Evolutionary conservation across 2,888 invertebrate genomes (phyloP).

Genomic region (Epirrhoe tristata): DNA sequence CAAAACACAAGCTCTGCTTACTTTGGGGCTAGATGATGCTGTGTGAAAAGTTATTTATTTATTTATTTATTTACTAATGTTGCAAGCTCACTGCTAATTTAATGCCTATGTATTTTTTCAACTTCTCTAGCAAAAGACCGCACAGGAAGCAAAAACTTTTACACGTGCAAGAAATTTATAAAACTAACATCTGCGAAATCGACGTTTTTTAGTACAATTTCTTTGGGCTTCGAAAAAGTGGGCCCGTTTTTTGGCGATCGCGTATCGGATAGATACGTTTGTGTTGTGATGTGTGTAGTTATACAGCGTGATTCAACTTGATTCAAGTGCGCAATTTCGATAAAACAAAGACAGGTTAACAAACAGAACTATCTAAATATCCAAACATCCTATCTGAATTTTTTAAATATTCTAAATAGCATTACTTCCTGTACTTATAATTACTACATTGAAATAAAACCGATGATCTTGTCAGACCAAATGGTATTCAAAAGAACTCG

Average conservation of each 20-base stretch:
- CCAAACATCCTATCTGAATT: too few species aligned
- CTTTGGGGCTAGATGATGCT: too few species aligned
- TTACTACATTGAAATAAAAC: too few species aligned
- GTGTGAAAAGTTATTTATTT: too few species aligned
- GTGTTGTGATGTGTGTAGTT: conserved; percentile 47
- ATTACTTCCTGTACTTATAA: too few species aligned
- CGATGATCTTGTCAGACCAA: too few species aligned
- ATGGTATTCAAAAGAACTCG: too few species aligned
- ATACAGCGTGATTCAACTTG: conserved; percentile 36
- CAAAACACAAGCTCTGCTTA: too few species aligned
- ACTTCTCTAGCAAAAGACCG: conserved; percentile 62
- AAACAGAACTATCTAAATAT: background rate
- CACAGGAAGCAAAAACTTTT: conserved; percentile 58
- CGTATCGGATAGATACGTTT: conserved; percentile 74
- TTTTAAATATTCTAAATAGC: too few species aligned
- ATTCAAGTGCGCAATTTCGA: background rate
- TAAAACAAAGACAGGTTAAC: background rate
- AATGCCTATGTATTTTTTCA: conserved; percentile 44
- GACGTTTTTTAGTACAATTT: conserved; percentile 73
- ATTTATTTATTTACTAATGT: too few species aligned
- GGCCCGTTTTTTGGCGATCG: conserved; percentile 74
- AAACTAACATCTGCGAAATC: conserved; percentile 84
- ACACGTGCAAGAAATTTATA: conserved; percentile 84
- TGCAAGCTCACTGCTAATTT: background rate
- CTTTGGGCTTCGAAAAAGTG: conserved; percentile 71